phyloP scores from a whole-genome alignment of 1,140 invertebrate genomes.

The Gryllus bimaculatus region DNA sequence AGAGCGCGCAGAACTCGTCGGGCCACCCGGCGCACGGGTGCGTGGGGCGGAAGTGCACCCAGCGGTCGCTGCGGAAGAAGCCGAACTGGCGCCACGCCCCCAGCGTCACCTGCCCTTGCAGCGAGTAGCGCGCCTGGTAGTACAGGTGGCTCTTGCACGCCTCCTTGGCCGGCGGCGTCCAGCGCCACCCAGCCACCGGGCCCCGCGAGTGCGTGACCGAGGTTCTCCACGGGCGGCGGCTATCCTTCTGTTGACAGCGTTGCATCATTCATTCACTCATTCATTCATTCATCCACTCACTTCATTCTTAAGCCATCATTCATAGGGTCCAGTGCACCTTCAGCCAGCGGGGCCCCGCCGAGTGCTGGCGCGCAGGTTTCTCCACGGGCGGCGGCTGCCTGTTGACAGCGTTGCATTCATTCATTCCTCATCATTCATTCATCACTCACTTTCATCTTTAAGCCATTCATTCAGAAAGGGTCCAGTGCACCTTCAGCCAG shows the following conservation, averaged over 20 bases:
- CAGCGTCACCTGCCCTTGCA: not conserved
- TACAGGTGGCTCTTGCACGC: not conserved
- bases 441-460: too few species aligned
- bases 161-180: not conserved
- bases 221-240: not conserved
- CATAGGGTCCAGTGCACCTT: not conserved
- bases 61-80: not conserved
- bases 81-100: not conserved
- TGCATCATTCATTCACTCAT: too few species aligned
- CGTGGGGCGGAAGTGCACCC: not conserved
- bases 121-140: not conserved
- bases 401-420: too few species aligned
- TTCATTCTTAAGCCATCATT: too few species aligned
- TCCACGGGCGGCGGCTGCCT: not conserved
- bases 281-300: too few species aligned
- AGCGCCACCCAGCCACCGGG: not conserved
- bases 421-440: too few species aligned
- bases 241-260: not conserved
- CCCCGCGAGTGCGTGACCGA: not conserved
- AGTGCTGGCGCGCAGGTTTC: not conserved
- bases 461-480: too few species aligned
- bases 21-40: not conserved
- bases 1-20: not conserved
- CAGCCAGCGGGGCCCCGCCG: not conserved
- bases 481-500: too few species aligned